phyloP scores from a whole-genome alignment of 2,888 invertebrate genomes.

The Cryptus armator region DNA sequence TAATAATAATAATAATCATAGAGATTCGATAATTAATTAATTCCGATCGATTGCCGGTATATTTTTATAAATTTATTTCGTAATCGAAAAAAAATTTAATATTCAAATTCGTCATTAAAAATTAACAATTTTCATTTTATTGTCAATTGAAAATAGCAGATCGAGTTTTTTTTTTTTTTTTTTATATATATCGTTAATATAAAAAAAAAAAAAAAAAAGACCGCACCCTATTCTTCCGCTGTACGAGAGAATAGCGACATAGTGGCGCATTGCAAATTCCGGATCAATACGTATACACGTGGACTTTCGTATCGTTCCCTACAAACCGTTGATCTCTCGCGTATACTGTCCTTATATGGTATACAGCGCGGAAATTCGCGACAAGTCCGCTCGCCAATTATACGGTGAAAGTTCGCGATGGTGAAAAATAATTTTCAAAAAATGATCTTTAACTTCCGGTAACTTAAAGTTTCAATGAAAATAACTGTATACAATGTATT shows the following conservation, averaged over 20 bases:
- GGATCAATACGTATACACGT: slow-evolving; percentile 60
- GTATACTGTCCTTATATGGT: slow-evolving; percentile 32
- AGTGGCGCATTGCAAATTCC: slow-evolving; percentile 39
- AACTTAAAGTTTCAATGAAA: background rate
- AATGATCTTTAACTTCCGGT: background rate
- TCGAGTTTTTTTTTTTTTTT: background rate
- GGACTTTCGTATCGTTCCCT: background rate
- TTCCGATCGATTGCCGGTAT: background rate
- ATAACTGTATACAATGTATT: background rate
- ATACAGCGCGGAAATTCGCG: slow-evolving; percentile 7
- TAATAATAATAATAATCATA: background rate
- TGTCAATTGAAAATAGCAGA: background rate
- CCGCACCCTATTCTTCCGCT: slow-evolving; percentile 31
- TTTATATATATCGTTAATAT: slow-evolving; percentile 6
- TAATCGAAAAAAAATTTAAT: background rate
- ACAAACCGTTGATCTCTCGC: slow-evolving; percentile 9
- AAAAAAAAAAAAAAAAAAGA: slow-evolving; percentile 4
- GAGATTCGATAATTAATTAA: background rate
- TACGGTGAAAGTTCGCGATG: slow-evolving; percentile 47
- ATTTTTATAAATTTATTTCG: background rate
- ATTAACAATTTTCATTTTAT: background rate
- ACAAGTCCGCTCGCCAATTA: slow-evolving; percentile 32
- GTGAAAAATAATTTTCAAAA: background rate
- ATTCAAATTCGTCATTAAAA: background rate
- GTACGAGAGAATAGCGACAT: slow-evolving; percentile 4